A percentile compares a stretch with the other conserved stretches of the same genome.
Conservation (phyloP, 2,797 vertebrate genomes). For the Catharus ustulatus region DNA sequence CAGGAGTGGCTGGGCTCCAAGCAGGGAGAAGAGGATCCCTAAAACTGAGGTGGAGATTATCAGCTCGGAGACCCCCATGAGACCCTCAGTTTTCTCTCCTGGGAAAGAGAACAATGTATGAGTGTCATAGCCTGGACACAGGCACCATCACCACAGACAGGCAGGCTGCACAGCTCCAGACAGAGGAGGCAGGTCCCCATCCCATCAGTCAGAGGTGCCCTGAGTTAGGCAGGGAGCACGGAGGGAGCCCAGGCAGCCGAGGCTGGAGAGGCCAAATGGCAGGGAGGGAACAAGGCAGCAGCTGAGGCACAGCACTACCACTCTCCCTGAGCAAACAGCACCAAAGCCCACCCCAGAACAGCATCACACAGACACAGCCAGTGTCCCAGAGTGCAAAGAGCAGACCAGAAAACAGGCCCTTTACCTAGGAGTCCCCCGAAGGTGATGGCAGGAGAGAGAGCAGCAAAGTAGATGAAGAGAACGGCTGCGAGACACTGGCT, state of each 20-base stretch:
- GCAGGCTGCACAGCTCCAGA: conserved; percentile 18
- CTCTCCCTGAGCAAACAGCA: neutral
- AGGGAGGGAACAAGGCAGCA: conserved; percentile 33
- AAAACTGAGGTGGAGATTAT: conserved; percentile 93
- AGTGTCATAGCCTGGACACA: neutral
- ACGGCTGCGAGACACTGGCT: conserved; percentile 92
- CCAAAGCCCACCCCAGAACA: conserved; percentile 50
- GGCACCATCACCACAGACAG: neutral
- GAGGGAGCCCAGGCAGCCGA: neutral
- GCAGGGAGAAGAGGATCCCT: conserved; percentile 91
- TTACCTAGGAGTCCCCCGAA: conserved; percentile 95
- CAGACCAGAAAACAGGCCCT: conserved; percentile 67
- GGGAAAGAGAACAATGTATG: conserved; percentile 17
- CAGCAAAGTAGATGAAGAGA: conserved; percentile 97
- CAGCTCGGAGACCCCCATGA: conserved; percentile 97
- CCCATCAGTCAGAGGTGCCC: neutral
- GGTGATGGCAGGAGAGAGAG: conserved; percentile 94
- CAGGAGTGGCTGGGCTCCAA: conserved; percentile 93
- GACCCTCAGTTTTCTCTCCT: conserved; percentile 96
- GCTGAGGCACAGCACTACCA: neutral
- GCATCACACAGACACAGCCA: conserved; percentile 54
- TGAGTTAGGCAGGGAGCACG: neutral
- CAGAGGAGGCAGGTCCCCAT: neutral
- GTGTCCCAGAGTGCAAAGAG: conserved; percentile 55
- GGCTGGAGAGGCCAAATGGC: conserved; percentile 26